Percentiles rank a stretch among this genome's conserved stretches.
These are phyloP conservation scores for Xanthorhoe designata DNA, from an alignment of 2,888 invertebrate species.

Conservation along the genomic window DNA sequence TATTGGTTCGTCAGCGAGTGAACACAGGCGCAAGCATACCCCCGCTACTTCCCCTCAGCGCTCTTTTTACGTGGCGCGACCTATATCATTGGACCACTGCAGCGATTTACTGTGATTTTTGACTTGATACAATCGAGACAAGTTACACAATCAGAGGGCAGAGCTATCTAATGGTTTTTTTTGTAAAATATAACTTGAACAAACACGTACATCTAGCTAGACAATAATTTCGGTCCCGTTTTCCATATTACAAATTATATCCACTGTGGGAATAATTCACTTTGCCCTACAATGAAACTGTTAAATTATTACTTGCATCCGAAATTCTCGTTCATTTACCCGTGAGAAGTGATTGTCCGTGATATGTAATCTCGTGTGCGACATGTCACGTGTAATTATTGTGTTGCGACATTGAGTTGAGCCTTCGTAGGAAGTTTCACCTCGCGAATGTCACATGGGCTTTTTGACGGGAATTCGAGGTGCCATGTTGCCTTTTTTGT, in stretches of 20 bases:
- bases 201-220: background rate
- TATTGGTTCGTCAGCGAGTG: too few species aligned
- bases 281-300: conserved; percentile 71
- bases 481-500: too few species aligned
- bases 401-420: conserved; percentile 32
- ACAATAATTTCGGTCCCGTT: conserved; percentile 31
- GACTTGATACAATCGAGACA: too few species aligned
- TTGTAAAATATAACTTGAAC: background rate
- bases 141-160: too few species aligned
- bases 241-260: conserved; percentile 57
- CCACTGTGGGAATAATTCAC: conserved; percentile 70
- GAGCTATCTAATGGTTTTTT: background rate
- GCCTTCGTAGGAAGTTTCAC: conserved; percentile 28
- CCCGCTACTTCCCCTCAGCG: too few species aligned
- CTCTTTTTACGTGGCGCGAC: too few species aligned
- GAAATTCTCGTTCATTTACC: conserved; percentile 75
- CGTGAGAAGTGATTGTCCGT: conserved; percentile 81
- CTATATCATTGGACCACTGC: too few species aligned
- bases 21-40: too few species aligned
- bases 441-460: conserved; percentile 20
- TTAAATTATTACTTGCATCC: conserved; percentile 70
- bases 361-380: conserved; percentile 64
- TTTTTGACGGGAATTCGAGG: too few species aligned
- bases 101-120: too few species aligned
- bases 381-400: conserved; percentile 35